Evolutionary conservation across 2,797 vertebrate species (phyloP).

Genomic region (Perodicticus potto): DNA sequence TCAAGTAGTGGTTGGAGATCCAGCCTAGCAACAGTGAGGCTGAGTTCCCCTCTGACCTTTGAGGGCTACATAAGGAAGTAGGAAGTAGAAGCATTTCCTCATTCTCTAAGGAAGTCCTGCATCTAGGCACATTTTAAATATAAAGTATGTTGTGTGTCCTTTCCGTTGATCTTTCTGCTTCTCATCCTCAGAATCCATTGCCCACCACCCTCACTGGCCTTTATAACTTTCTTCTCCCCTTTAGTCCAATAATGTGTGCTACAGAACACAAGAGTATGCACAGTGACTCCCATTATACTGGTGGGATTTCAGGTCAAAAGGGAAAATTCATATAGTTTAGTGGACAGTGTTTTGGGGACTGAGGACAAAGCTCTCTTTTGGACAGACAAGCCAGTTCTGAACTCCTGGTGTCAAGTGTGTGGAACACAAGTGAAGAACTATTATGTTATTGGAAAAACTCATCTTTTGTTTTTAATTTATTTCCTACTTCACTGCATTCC

Average conservation of each 20-base stretch:
- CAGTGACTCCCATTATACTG: no score
- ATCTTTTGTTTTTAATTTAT: neutral
- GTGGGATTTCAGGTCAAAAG: neutral
- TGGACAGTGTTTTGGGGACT: neutral
- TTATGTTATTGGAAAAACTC: neutral
- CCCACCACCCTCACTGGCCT: neutral
- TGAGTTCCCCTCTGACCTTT: neutral
- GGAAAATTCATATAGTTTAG: neutral
- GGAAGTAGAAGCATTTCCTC: neutral
- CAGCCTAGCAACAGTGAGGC: neutral
- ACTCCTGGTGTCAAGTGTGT: neutral
- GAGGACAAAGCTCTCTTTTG: neutral
- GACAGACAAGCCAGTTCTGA: neutral
- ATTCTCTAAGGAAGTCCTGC: no score
- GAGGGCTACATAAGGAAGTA: neutral
- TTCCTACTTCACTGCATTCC: neutral
- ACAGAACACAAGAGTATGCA: neutral
- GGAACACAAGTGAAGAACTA: neutral
- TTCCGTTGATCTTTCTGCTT: neutral
- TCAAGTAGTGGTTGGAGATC: no score
- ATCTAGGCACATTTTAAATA: neutral
- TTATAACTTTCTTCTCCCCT: rapidly evolving
- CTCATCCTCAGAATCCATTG: rapidly evolving
- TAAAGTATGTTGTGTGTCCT: neutral
- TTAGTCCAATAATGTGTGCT: no score